phyloP scores from a whole-genome alignment of 1,140 invertebrate genomes.

The Cydia strobilella region DNA sequence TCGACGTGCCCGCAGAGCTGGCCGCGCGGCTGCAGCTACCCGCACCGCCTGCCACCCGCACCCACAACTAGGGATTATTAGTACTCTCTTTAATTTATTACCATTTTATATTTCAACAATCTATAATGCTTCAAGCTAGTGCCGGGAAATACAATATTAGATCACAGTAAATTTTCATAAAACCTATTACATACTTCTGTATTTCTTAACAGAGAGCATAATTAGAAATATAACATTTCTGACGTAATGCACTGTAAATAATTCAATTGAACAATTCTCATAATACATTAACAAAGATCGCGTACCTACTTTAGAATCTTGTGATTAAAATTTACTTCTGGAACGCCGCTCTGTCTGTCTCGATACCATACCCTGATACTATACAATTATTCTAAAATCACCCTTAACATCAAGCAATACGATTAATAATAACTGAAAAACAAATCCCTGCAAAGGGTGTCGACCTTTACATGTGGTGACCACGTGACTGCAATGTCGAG shows the following conservation, averaged over 20 bases:
- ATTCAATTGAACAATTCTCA: neutral
- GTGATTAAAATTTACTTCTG: slow-evolving; percentile 14
- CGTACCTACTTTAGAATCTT: neutral
- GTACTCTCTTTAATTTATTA: slow-evolving; percentile 34
- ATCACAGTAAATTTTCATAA: too few relatives aligned
- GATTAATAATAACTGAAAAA: slow-evolving; percentile 25
- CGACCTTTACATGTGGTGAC: slow-evolving; percentile 50
- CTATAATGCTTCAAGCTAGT: neutral
- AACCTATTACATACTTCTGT: too few relatives aligned
- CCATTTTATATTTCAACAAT: slow-evolving; percentile 1
- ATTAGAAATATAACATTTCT: neutral
- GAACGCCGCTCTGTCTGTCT: slow-evolving; percentile 20
- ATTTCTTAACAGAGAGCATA: neutral
- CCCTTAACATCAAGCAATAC: slow-evolving; percentile 33
- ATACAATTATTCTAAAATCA: neutral
- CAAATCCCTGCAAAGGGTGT: slow-evolving; percentile 43
- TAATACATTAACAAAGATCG: slow-evolving; percentile 15
- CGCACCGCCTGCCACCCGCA: slow-evolving; percentile 40
- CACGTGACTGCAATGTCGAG: slow-evolving; percentile 40
- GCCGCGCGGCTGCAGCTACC: slow-evolving; percentile 78
- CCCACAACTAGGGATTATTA: slow-evolving; percentile 56
- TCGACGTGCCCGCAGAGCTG: slow-evolving; percentile 85
- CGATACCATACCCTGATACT: neutral
- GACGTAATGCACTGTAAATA: neutral
- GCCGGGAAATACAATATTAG: too few relatives aligned